Evolutionary conservation across 2,888 invertebrate genomes (phyloP).

Genomic region (Furcula furcula): DNA sequence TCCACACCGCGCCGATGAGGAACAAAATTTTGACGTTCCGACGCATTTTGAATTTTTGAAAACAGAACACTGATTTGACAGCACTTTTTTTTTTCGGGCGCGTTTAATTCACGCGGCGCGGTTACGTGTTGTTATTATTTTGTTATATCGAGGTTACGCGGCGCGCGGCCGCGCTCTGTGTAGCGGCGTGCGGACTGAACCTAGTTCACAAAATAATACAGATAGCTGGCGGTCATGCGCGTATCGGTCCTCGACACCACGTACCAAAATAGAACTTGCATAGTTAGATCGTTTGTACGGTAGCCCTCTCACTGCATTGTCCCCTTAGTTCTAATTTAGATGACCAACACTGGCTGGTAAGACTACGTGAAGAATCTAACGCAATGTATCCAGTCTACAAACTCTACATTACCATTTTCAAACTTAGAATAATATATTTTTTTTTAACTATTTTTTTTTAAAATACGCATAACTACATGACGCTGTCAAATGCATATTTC

Average conservation of each 20-base stretch:
- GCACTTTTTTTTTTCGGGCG: slow-evolving; percentile 25
- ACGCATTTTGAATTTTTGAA: slow-evolving; percentile 47
- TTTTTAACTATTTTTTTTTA: too few species aligned
- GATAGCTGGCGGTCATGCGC: slow-evolving; percentile 67
- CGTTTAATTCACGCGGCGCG: slow-evolving; percentile 35
- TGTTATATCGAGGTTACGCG: slow-evolving; percentile 34
- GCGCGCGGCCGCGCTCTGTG: slow-evolving; percentile 75
- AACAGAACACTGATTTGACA: slow-evolving; percentile 31
- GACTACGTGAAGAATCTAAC: slow-evolving; percentile 6
- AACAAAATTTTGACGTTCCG: slow-evolving; percentile 72
- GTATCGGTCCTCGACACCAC: slow-evolving; percentile 60
- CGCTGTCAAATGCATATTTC: too few species aligned
- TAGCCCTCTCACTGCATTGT: slow-evolving; percentile 41
- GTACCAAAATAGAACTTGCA: slow-evolving; percentile 61
- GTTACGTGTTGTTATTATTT: slow-evolving; percentile 43
- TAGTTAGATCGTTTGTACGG: slow-evolving; percentile 31
- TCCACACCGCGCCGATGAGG: slow-evolving; percentile 68
- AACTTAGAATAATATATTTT: too few species aligned
- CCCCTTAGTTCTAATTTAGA: too few species aligned
- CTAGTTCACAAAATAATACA: slow-evolving; percentile 35
- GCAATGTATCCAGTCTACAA: too few species aligned
- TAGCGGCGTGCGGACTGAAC: slow-evolving; percentile 65
- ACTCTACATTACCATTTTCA: too few species aligned
- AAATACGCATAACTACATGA: too few species aligned
- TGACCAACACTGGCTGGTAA: slow-evolving; percentile 12